Percentiles rank a stretch among this genome's conserved stretches.
Evolutionary conservation across 2,797 vertebrate species (phyloP).

Genomic region (Silurus aristotelis): DNA sequence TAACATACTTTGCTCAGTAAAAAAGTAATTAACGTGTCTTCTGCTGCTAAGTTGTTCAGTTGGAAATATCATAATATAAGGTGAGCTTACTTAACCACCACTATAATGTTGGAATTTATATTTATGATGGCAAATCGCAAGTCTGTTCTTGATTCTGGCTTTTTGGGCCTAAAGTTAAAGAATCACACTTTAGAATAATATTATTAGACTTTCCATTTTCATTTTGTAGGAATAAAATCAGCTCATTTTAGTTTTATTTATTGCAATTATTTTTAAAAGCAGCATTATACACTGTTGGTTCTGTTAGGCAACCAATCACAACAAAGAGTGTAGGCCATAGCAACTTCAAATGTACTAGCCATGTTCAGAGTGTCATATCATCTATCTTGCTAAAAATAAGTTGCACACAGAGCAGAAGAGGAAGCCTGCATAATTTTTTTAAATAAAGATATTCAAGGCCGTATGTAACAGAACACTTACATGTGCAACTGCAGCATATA

Average conservation of each 20-base stretch:
- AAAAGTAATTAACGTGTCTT: neutral
- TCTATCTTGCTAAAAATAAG: neutral
- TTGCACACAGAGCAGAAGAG: neutral
- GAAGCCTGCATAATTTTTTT: neutral
- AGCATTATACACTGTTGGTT: neutral
- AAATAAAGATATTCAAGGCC: neutral
- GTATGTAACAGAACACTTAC: neutral
- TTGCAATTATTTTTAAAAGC: no score
- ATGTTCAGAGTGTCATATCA: neutral
- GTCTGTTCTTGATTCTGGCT: neutral
- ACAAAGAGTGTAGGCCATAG: neutral
- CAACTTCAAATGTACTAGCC: neutral
- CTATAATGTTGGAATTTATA: neutral
- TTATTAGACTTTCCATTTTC: neutral
- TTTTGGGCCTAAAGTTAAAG: neutral
- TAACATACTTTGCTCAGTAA: neutral
- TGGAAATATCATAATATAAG: neutral
- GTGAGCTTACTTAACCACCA: neutral
- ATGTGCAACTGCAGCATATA: neutral
- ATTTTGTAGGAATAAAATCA: neutral
- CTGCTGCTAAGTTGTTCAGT: neutral
- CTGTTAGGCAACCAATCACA: neutral
- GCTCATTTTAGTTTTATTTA: no score
- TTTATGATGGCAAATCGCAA: neutral
- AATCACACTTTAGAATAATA: neutral